Percentiles rank a stretch among this genome's conserved stretches.
Conservation (phyloP, 2,888 invertebrate genomes). For the Pherbina coryleti region DNA sequence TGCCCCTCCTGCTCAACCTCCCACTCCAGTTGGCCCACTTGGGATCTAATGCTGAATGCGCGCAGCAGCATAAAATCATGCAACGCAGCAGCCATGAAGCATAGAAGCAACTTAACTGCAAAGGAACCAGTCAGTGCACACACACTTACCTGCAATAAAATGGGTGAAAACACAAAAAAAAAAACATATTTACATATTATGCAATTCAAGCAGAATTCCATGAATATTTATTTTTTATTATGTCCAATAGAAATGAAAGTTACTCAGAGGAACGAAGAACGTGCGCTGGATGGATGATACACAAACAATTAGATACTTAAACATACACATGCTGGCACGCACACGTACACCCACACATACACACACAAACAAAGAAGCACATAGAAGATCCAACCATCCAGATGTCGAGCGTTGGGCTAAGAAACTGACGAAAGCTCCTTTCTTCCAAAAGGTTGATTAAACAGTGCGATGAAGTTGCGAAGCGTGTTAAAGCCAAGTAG, state of each 20-base stretch:
- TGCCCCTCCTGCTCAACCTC: slow-evolving; percentile 35
- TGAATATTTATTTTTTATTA: slow-evolving; percentile 4
- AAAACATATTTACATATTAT: slow-evolving; percentile 13
- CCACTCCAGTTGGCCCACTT: not conserved
- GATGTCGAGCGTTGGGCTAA: not conserved
- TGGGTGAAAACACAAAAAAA: not conserved
- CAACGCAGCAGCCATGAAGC: not conserved
- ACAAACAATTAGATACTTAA: slow-evolving; percentile 18
- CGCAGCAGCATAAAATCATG: not conserved
- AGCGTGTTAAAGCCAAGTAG: not conserved
- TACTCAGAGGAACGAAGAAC: not conserved
- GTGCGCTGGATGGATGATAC: not conserved
- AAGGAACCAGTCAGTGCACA: not conserved
- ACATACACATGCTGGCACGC: slow-evolving; percentile 2
- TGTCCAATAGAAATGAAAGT: not conserved
- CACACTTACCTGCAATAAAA: slow-evolving; percentile 8
- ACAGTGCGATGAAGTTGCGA: not conserved
- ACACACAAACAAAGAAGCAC: not conserved
- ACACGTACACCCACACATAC: not conserved
- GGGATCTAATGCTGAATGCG: not conserved
- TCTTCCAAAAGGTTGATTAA: not conserved
- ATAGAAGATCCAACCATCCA: not conserved
- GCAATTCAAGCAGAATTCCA: slow-evolving; percentile 32
- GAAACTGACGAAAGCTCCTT: not conserved
- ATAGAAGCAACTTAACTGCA: not conserved